Evolutionary conservation across 1,140 invertebrate genomes (phyloP), one percentile per base, ranked within the genome.

Genomic region (Frieseomelitta varia): DNA sequence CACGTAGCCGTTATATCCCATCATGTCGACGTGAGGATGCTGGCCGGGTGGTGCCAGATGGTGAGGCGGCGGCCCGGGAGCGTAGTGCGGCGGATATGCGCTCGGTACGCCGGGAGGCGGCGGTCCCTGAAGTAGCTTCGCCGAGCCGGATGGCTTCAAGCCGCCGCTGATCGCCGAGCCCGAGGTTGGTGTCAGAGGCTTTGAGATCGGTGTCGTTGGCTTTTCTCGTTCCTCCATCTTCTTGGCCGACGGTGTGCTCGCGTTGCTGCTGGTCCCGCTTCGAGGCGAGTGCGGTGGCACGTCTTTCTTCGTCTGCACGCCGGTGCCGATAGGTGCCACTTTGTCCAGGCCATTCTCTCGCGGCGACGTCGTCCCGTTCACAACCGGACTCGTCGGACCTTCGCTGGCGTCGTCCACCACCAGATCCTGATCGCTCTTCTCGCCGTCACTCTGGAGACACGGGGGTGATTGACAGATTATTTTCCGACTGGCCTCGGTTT

Each of bases 391-490:
- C n/a, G 92, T 91, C n/a, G 94, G 93, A n/a, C 92, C 97, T 93
- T 97, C 97, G 87, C 97, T 97, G 17, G 98, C 98, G 92, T 99
- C 98, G 95, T 99, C 99, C 74, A 99, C 99, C 87, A 99, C 98
- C 91, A 99, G 96, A 94, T 99, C 98, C 95, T 99, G 98, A 93
- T 99, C 98, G 95, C 98, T 99, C 95, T 99, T 99, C 93, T 99
- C 98, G 72, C 98, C 98, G 95, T 99, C 98, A 95, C 98, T 99
- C 92, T 98, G 97, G 1, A 19, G 15, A 55, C 0, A 79, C 14
- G 0, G n/a, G 2, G 3, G 17, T 1, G 1, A 12, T 14, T 4
- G 21, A 39, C 11, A 61, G 17, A 15, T 77, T 77, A 61, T 21
- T 63, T 10, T 10, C 4, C 0, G 2, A n/a, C 11, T 0, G 17